Evolutionary conservation across 2,888 invertebrate genomes (phyloP).

Genomic region (Melinaea menophilus): DNA sequence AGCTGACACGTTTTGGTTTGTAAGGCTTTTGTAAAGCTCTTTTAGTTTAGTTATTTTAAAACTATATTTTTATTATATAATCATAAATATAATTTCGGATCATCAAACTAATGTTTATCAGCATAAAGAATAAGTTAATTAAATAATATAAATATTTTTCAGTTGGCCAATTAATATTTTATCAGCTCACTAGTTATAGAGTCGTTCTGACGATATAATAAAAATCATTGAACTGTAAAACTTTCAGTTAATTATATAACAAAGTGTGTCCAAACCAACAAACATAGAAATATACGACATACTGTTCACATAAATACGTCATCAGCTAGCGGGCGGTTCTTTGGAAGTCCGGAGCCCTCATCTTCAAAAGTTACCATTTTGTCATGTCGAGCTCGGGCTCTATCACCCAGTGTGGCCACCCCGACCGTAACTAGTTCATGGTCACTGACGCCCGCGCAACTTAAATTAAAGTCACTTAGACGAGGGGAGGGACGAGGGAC

Average conservation of each 20-base stretch:
- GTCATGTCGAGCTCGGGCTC: constrained; percentile 33
- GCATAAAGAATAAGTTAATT: no score
- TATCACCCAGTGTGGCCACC: constrained; percentile 28
- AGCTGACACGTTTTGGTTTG: no score
- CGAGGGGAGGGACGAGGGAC: constrained; percentile 83
- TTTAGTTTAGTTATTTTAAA: no score
- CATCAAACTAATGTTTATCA: no score
- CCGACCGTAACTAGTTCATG: constrained; percentile 43
- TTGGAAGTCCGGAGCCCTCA: constrained; percentile 44
- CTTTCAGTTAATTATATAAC: constrained; percentile 35
- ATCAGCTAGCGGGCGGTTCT: constrained; percentile 68
- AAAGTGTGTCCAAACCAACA: constrained; percentile 34
- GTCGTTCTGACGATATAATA: not conserved
- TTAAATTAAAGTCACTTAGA: constrained; percentile 89
- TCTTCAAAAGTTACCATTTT: constrained; percentile 39
- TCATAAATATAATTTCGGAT: no score
- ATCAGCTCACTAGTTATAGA: not conserved
- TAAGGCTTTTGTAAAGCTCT: no score
- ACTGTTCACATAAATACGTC: constrained; percentile 85
- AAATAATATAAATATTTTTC: no score
- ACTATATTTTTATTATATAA: no score
- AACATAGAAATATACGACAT: constrained; percentile 17
- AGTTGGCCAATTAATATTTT: no score
- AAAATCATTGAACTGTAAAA: constrained; percentile 28
- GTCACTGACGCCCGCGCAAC: constrained; percentile 78